These are phyloP conservation scores for Drosophila formosana DNA, from an alignment of 2,888 invertebrate genomes.

Conservation along the genomic window DNA sequence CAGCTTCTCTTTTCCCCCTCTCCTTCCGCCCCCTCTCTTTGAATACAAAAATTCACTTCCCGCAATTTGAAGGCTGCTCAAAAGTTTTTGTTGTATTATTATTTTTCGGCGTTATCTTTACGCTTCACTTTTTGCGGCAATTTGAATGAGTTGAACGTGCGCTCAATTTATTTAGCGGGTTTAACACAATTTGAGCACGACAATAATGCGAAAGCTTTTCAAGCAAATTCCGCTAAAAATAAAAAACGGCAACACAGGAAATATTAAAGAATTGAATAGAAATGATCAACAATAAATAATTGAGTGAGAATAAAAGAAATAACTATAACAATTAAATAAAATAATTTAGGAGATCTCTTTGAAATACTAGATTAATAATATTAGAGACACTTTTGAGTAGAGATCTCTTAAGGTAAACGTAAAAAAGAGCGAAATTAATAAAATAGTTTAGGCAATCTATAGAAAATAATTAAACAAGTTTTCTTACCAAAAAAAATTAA, in stretches of 20 bases:
- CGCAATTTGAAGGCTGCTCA: conserved; percentile 19
- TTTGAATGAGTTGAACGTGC: conserved; percentile 23
- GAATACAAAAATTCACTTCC: conserved; percentile 24
- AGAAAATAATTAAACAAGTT: neutral
- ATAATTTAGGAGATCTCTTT: too few relatives aligned
- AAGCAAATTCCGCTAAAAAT: neutral
- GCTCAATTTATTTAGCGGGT: conserved; percentile 14
- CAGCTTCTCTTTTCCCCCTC: conserved; percentile 11
- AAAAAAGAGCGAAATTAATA: too few relatives aligned
- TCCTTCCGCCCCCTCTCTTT: neutral
- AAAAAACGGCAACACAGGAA: neutral
- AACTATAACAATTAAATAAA: too few relatives aligned
- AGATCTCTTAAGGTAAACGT: too few relatives aligned
- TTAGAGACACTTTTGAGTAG: too few relatives aligned
- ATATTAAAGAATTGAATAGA: neutral
- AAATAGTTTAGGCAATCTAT: too few relatives aligned
- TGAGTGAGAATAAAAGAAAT: too few relatives aligned
- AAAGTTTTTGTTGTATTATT: conserved; percentile 4
- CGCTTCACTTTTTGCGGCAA: conserved; percentile 18
- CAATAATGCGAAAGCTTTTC: conserved; percentile 4
- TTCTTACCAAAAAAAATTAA: neutral
- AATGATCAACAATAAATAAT: neutral
- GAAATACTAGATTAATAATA: too few relatives aligned
- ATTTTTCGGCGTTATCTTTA: conserved; percentile 23
- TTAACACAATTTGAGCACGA: neutral